Evolutionary conservation across 2,797 vertebrate genomes (phyloP), one percentile per base, ranked within the genome.

Genomic region (Enoplosus armatus): DNA sequence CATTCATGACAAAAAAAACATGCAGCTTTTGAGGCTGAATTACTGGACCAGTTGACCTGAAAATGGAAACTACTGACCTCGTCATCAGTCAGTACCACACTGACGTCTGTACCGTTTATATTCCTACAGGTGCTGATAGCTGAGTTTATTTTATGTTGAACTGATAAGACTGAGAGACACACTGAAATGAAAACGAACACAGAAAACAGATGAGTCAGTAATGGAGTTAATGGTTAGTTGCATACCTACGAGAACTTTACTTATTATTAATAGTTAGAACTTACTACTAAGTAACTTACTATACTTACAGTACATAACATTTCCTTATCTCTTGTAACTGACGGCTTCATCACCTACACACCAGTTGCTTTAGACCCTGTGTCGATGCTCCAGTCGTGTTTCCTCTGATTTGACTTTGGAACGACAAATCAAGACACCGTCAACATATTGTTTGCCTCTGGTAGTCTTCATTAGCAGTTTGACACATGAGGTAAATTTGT

Each of bases 381-480:
- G n/a, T 43, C 61, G 27, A 26, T 27, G 24, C 43, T 39, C 20
- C 37, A 27, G 11, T 1, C 6, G 0, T 39, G 24, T 51, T 61
- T 51, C 56, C 18, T 41, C 33, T 22, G 16, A n/a, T 58, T 26
- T 33, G 33, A 55, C 20, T 9, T 26, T 48, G 2, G 37, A 39
- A 7, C 35, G 39, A 53, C 62, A 72, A 45, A 51, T 41, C 10
- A 16, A 54, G 41, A 47, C 61, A 14, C 15, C 20, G 8, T 39
- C 4, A 22, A 56, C 65, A 15, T 4, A 1, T 12, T 33, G 26
- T 61, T 45, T 26, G 31, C 59, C 29, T 39, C 60, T 27, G 63
- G 27, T 35, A 3, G n/a, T 35, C 14, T 37, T 69, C 5, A 14
- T 7, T 72, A 45, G 48, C 62, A 66, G n/a, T 58, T 72, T 84